Conservation (phyloP, 2,888 invertebrate species). For the Priocnemis perturbator region DNA sequence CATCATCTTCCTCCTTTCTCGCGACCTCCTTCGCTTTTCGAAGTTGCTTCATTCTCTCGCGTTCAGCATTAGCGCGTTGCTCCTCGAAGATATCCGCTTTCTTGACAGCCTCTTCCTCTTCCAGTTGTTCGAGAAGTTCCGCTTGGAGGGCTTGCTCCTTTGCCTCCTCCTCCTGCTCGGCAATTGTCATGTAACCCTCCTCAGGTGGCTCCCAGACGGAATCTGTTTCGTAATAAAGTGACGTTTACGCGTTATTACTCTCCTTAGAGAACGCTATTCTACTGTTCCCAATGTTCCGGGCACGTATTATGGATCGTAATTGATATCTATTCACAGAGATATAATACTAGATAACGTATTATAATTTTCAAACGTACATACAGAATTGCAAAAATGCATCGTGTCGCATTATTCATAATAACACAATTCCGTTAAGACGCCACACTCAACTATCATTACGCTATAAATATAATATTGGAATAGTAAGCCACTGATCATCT, state of each 20-base stretch:
- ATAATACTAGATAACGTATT: too few relatives aligned
- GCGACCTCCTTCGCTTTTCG: slow-evolving; percentile 76
- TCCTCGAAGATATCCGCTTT: slow-evolving; percentile 73
- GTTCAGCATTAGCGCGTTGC: slow-evolving; percentile 66
- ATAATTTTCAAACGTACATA: too few relatives aligned
- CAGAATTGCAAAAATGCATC: too few relatives aligned
- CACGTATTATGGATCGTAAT: too few relatives aligned
- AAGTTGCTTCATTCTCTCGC: slow-evolving; percentile 65
- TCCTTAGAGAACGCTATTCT: too few relatives aligned
- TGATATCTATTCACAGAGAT: too few relatives aligned
- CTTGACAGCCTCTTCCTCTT: slow-evolving; percentile 75
- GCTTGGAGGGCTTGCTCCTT: slow-evolving; percentile 76
- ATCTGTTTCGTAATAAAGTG: slow-evolving; percentile 76
- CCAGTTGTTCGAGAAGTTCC: slow-evolving; percentile 75
- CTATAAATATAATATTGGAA: too few relatives aligned
- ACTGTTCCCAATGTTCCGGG: too few relatives aligned
- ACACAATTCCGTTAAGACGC: too few relatives aligned
- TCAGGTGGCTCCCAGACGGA: slow-evolving; percentile 86
- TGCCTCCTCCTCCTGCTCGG: slow-evolving; percentile 79
- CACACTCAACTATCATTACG: too few relatives aligned
- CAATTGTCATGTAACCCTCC: slow-evolving; percentile 83
- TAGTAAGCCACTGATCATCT: too few relatives aligned
- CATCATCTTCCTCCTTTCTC: slow-evolving; percentile 73
- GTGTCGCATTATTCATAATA: too few relatives aligned
- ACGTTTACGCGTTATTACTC: background rate